Evolutionary conservation across 2,888 invertebrate genomes (phyloP), one percentile per base, ranked within the genome.

Genomic region (Aleiodes leptofemur): DNA sequence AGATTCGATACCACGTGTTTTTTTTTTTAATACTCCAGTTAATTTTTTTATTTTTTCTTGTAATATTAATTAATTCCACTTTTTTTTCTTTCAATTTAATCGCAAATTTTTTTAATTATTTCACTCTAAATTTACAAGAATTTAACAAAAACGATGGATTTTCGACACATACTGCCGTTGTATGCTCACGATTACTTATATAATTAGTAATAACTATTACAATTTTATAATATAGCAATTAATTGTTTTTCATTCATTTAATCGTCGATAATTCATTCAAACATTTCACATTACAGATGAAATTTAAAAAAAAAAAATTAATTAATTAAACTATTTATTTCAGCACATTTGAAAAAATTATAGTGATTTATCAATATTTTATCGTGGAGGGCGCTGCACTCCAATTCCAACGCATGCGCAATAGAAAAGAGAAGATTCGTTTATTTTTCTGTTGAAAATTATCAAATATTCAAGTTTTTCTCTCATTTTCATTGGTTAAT

Each of bases 1-100:
- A 85, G 86, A 86, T 77, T 79, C 73, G 71, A 79, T 81, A 78
- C 73, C 72, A 57, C 48, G 68, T 73, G 23, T 23, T 56, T 38
- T 51, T 71, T 69, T 68, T 59, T 14, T 61, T 66, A 66, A n/a
- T 64, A 59, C 74, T 61, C n/a, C 73, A 61, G 53, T 69, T 64
- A 48, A 66, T 69, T 61, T 72, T 13, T n/a, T 59, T n/a, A n/a
- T n/a, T n/a, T 56, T 51, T 23, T 23, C 23, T n/a, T n/a, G 31
- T 48, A 66, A 31, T 61, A 48, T 61, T 73, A 56, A 14, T 75
- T 56, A 66, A 51, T 72, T 70, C 55, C 48, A 31, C 48, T 72
- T 56, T 31, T 69, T 56, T 50, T 14, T 1, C 23, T 48, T n/a
- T n/a, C 43, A 38, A 70, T 31, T 57, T 48, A 55, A 31, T 69